Evolutionary conservation across 2,888 invertebrate genomes (phyloP), one percentile per base, ranked within the genome.

Genomic region (Drosophila prolongata): DNA sequence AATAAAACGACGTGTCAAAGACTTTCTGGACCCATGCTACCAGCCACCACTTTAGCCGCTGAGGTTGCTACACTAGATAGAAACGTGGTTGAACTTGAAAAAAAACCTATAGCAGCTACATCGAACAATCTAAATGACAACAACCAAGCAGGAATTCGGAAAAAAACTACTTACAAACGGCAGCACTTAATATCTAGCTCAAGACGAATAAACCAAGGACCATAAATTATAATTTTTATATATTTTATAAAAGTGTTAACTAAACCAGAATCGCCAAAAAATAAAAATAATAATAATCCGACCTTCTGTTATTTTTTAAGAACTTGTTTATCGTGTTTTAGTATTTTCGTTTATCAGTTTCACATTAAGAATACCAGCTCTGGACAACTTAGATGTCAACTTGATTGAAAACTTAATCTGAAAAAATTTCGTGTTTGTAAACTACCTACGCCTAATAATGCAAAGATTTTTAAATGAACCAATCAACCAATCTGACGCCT

Each of bases 181-280:
- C 40, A 42, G 13, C 40, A 54, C 5, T 27, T 54, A 9, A 54
- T 30, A 27, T 42, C 54, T 13, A 54, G 42, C 13, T 30, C 42
- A 14, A 14, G 54, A 9, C 42, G 27, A 42, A 40, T 42, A 30
- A 40, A 9, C 14, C 27, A 54, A 42, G 30, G 14, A 30, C 30
- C 30, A 3, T 46, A 46, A 27, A 46, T 44, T 4, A 24, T n/a
- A 3, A 13, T 24, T 24, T 5, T 6, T n/a, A 35, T 35, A 10
- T 10, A 1, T 10, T 44, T 44, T 24, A 1, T 13, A 13, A 13
- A 24, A 8, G 6, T 44, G 3, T 24, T 24, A 11, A 44, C 1
- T 13, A 0, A 19, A 13, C 2, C 24, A 3, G 6, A 6, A n/a
- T 24, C 8, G 6, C 13, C 3, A 24, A 43, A 43, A 19, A 43